Evolutionary conservation across 2,888 invertebrate genomes (phyloP).

Genomic region (Harpagoxenus sublaevis): DNA sequence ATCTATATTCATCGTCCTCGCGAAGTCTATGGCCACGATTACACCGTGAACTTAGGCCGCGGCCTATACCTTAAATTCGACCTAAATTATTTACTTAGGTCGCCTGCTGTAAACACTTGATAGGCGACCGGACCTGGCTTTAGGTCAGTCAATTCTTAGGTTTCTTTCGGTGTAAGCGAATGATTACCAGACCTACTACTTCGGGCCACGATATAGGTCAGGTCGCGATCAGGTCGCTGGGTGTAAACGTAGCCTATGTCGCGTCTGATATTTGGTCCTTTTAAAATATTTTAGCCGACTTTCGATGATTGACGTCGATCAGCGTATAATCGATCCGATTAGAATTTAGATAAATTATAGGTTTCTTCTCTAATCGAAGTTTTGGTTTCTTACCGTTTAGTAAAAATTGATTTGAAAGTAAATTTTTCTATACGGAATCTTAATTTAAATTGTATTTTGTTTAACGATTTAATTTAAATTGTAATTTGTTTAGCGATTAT

Average conservation of each 20-base stretch:
- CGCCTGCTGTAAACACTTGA: too few relatives aligned
- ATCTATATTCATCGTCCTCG: background rate
- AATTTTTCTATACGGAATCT: background rate
- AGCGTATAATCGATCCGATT: background rate
- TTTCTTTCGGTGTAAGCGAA: too few relatives aligned
- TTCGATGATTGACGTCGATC: background rate
- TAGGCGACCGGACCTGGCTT: too few relatives aligned
- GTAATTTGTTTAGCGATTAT: background rate
- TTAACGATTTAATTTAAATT: background rate
- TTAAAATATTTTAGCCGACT: background rate
- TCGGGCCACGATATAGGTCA: too few relatives aligned
- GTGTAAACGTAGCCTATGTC: too few relatives aligned
- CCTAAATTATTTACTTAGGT: too few relatives aligned
- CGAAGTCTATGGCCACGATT: background rate
- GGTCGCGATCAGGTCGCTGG: too few relatives aligned
- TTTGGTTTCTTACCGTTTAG: background rate
- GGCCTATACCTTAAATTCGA: too few relatives aligned
- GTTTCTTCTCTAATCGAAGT: background rate
- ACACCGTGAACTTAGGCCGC: too few relatives aligned
- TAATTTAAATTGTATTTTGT: background rate
- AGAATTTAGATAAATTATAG: background rate
- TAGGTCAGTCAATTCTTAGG: too few relatives aligned
- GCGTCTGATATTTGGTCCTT: background rate
- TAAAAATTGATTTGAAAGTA: too few relatives aligned
- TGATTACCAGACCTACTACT: too few relatives aligned